Conservation (phyloP, 2,113 vertebrate genomes). For the Sciurus niger region DNA sequence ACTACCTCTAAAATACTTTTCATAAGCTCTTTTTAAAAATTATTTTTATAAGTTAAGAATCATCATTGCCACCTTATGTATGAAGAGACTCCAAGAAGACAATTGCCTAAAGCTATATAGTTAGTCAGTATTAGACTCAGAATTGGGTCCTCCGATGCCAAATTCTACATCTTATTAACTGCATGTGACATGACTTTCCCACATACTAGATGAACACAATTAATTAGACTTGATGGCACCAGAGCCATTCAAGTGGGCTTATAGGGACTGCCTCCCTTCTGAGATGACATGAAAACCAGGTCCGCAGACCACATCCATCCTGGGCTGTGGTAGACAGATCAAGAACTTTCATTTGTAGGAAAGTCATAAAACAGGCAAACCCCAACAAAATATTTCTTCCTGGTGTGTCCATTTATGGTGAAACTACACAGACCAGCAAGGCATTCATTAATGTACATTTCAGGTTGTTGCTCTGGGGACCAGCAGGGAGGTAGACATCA, state of each 20-base stretch:
- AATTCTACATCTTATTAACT: background rate
- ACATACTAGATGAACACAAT: background rate
- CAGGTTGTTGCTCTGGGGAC: background rate
- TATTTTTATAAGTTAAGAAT: background rate
- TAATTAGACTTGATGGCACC: background rate
- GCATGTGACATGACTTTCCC: background rate
- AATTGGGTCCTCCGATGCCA: background rate
- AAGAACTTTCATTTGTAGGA: background rate
- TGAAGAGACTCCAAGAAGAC: background rate
- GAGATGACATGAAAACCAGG: background rate
- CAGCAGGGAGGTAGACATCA: background rate
- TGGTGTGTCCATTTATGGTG: background rate
- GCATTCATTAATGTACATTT: background rate
- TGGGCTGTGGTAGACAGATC: background rate
- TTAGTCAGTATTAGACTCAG: background rate
- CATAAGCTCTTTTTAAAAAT: background rate
- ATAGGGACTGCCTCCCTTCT: background rate
- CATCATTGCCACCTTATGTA: background rate
- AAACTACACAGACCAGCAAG: background rate
- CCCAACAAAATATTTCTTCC: background rate
- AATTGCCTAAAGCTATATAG: background rate
- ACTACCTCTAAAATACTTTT: background rate
- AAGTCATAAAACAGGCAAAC: background rate
- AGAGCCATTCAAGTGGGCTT: background rate
- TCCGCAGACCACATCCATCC: background rate